Evolutionary conservation across 2,888 invertebrate genomes (phyloP).

Genomic region (Melieria omissa): DNA sequence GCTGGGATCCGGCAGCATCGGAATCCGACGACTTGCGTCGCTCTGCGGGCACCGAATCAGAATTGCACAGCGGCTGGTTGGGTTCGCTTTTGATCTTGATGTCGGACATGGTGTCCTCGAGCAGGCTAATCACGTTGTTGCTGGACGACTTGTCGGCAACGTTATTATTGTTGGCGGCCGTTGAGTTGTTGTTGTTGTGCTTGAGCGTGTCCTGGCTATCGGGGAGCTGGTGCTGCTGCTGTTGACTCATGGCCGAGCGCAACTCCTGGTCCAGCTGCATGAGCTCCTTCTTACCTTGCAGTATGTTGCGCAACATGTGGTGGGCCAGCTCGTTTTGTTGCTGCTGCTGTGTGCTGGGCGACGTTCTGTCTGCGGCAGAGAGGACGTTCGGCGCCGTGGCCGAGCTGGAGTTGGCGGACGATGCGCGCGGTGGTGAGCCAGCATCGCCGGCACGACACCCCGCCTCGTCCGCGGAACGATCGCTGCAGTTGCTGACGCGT

Average conservation of each 20-base stretch:
- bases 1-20: constrained; percentile 40
- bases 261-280: constrained; percentile 79
- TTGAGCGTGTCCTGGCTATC: constrained; percentile 65
- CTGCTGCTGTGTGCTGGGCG: constrained; percentile 53
- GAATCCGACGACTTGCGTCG: constrained; percentile 59
- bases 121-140: constrained; percentile 66
- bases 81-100: constrained; percentile 64
- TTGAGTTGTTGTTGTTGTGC: constrained; percentile 56
- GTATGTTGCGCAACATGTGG: constrained; percentile 89
- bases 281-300: constrained; percentile 88
- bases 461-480: constrained; percentile 66
- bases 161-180: constrained; percentile 56
- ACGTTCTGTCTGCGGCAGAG: constrained; percentile 46
- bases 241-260: constrained; percentile 69
- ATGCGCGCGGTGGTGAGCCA: constrained; percentile 55
- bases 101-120: constrained; percentile 56
- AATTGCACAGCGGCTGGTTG: constrained; percentile 58
- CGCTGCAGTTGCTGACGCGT: constrained; percentile 59
- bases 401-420: constrained; percentile 48
- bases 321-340: constrained; percentile 74
- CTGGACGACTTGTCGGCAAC: constrained; percentile 54
- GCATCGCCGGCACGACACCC: constrained; percentile 56
- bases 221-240: constrained; percentile 58
- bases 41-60: constrained; percentile 39
- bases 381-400: constrained; percentile 44